These are phyloP conservation scores for Perdix hodgsoniae DNA, from an alignment of 2,797 vertebrate genomes.

Conservation along the genomic window DNA sequence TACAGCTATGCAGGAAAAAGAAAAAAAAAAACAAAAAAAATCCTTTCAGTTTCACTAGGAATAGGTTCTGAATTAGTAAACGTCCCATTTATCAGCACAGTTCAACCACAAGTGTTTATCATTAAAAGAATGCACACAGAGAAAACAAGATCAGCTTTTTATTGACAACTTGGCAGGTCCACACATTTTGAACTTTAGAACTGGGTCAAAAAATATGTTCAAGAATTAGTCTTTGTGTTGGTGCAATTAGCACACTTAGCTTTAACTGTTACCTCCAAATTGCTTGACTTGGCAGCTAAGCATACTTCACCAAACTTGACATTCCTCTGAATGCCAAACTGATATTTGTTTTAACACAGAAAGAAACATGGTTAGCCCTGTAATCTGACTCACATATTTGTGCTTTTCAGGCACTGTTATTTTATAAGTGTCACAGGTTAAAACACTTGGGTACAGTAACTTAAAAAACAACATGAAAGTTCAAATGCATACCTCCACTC, in stretches of 20 bases:
- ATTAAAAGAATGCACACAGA: constrained; percentile 18
- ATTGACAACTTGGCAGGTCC: constrained; percentile 1
- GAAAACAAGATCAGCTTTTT: neutral
- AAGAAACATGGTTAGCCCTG: neutral
- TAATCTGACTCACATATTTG: neutral
- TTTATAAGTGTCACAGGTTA: neutral
- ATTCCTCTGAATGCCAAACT: neutral
- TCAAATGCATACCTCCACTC: neutral
- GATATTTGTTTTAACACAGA: neutral
- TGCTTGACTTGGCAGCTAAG: neutral
- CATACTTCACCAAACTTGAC: neutral
- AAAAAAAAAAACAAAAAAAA: neutral
- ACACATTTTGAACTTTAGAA: neutral
- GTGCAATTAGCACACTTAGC: neutral
- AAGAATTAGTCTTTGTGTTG: neutral
- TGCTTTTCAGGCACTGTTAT: neutral
- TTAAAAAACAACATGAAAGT: neutral
- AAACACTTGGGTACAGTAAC: neutral
- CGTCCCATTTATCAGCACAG: neutral
- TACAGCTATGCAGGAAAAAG: neutral
- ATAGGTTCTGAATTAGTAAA: neutral
- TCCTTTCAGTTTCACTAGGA: neutral
- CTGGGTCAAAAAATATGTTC: neutral
- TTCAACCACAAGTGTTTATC: constrained; percentile 7
- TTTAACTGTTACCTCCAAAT: neutral